Conservation (phyloP, 2,113 vertebrate species). For the Sturnus vulgaris region DNA sequence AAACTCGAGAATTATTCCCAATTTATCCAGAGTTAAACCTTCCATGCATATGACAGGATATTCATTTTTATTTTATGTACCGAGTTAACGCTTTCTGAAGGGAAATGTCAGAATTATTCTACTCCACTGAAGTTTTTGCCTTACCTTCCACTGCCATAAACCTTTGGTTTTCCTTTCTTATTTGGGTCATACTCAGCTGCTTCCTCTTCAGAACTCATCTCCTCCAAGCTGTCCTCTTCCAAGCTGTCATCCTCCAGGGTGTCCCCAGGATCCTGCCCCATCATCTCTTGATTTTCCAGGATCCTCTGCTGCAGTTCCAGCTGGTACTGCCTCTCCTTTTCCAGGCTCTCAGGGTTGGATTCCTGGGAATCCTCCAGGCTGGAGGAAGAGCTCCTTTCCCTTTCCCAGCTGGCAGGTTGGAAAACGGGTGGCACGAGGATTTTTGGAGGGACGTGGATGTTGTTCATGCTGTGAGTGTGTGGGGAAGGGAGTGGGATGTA, state of each 20-base stretch:
- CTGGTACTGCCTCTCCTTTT: slow-evolving; percentile 52
- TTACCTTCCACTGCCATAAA: slow-evolving; percentile 20
- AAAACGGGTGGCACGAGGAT: not conserved
- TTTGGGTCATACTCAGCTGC: not conserved
- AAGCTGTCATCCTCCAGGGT: slow-evolving; percentile 37
- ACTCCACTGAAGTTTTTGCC: not conserved
- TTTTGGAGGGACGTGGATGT: not conserved
- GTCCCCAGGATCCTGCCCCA: not conserved
- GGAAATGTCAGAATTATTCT: not conserved
- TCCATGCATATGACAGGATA: slow-evolving; percentile 53
- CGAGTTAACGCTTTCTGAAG: slow-evolving; percentile 48
- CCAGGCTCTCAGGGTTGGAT: slow-evolving; percentile 67
- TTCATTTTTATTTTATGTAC: slow-evolving; percentile 57
- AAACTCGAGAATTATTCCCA: slow-evolving; percentile 74
- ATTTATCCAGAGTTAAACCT: slow-evolving; percentile 73
- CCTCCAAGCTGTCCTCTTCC: slow-evolving; percentile 53
- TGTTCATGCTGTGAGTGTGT: not conserved
- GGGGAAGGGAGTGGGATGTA: not conserved
- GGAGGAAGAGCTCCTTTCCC: not conserved
- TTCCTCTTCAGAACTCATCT: not conserved
- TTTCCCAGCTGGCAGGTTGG: not conserved
- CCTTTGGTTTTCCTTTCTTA: not conserved
- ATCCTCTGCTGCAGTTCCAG: slow-evolving; percentile 25
- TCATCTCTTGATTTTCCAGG: not conserved
- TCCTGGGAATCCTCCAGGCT: slow-evolving; percentile 65